Base-by-base conservation (phyloP, 2,113 vertebrate genomes). In the Myotis lucifugus region DNA sequence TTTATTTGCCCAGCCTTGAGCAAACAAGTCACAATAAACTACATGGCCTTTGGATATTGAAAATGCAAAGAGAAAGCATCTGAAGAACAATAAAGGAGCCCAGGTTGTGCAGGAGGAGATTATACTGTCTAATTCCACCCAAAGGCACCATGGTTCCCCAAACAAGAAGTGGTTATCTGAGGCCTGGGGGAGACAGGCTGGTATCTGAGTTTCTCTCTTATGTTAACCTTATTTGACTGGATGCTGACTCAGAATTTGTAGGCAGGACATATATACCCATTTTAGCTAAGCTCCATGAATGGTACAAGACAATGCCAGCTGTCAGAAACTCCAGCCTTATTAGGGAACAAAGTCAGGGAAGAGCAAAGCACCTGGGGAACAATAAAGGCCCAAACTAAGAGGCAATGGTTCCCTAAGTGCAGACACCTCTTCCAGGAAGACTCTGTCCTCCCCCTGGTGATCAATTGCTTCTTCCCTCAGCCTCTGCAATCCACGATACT, bases 41-140 rank as follows among this genome's bases (percentile, higher is more conserved):
- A 52, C 56, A 50, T 34, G 70, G 70, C 83, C 73, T 70, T 83
- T 84, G 70, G 74, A 77, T 85, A 48, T 79, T 83, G 90, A 93
- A 87, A 81, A 92, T 73, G 90, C 91, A 92, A 88, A 96, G 95
- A 86, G 90, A 88, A 93, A 86, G 74, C 48, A 54, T 88, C 88
- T 89, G 5, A 40, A 84, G 90, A 48, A 73, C 85, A 70, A 37
- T 48, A 48, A 72, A 81, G 67, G 70, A 74, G 76, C 32, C 1
- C 21, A 50, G 74, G 61, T 29, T 77, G 37, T 40, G 70, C 32
- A 12, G 76, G 94, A 12, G 76, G 94, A 93, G 83, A 88, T 85
- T 54, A 42, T 78, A n/a, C 27, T 82, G 79, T 76, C n/a, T 84
- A n/a, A 67, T 64, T 73, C 70, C 46, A 77, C 64, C 85, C 54